A percentile compares a stretch with the other conserved stretches of the same genome.
Conservation (phyloP, 2,888 invertebrate genomes). For the Epinotia ramella region DNA sequence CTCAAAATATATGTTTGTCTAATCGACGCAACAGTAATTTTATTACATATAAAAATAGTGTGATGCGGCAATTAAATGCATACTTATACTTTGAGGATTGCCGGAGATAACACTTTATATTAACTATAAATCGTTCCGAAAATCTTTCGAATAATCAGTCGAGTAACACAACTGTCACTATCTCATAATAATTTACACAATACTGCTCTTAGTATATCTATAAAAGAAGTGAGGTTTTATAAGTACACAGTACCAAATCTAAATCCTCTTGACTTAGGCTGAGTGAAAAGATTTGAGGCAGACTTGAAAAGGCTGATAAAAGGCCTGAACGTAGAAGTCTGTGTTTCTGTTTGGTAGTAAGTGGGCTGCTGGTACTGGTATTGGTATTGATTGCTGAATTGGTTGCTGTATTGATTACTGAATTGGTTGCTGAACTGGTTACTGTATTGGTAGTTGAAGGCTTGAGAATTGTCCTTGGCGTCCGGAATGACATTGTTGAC, state of each 20-base stretch:
- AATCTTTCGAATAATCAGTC: conserved; percentile 81
- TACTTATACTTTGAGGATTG: background rate
- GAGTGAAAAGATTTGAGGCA: conserved; percentile 74
- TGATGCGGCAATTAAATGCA: background rate
- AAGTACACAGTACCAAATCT: conserved; percentile 78
- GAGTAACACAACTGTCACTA: conserved; percentile 80
- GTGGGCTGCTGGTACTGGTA: conserved; percentile 70
- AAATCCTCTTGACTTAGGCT: conserved; percentile 74
- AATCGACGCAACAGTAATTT: background rate
- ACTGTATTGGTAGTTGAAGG: conserved; percentile 74
- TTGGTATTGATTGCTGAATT: conserved; percentile 66
- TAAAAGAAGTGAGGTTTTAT: conserved; percentile 54
- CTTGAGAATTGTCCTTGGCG: conserved; percentile 76
- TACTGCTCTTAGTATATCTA: conserved; percentile 64
- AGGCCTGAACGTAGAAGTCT: conserved; percentile 75
- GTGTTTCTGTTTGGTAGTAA: conserved; percentile 63
- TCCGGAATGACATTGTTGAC: conserved; percentile 81
- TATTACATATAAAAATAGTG: background rate
- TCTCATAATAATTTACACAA: conserved; percentile 78
- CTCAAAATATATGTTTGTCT: background rate
- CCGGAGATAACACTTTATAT: conserved; percentile 58
- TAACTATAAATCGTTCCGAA: conserved; percentile 76
- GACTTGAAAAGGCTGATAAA: conserved; percentile 79
- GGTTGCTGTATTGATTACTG: conserved; percentile 67
- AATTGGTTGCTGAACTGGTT: conserved; percentile 74